phyloP scores from a whole-genome alignment of 2,888 invertebrate genomes.

The Scelioninae gen. 1 region DNA sequence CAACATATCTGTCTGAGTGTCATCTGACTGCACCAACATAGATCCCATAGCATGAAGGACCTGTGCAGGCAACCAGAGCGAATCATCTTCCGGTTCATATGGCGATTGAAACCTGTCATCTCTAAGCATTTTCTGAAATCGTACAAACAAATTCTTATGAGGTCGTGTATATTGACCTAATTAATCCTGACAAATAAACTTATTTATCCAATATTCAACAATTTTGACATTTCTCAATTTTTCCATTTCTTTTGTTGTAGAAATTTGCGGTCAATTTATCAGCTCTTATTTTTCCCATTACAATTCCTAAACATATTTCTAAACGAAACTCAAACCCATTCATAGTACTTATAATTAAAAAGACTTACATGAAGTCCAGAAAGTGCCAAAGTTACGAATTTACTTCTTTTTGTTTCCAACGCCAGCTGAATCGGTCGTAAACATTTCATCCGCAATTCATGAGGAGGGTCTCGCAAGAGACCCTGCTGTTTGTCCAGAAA shows the following conservation, averaged over 20 bases:
- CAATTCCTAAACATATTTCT: too few relatives aligned
- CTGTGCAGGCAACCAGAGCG: constrained; percentile 96
- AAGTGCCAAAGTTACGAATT: constrained; percentile 92
- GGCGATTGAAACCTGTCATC: constrained; percentile 96
- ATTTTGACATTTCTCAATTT: too few relatives aligned
- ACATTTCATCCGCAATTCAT: constrained; percentile 93
- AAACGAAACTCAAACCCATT: too few relatives aligned
- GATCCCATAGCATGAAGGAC: constrained; percentile 93
- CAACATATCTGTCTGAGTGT: constrained; percentile 90
- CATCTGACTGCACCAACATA: constrained; percentile 92
- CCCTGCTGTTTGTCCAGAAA: constrained; percentile 92
- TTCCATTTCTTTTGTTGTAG: too few relatives aligned
- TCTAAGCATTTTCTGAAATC: constrained; percentile 91
- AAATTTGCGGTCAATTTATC: too few relatives aligned
- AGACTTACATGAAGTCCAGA: constrained; percentile 92
- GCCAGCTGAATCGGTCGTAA: constrained; percentile 93
- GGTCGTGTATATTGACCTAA: too few relatives aligned
- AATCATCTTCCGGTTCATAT: constrained; percentile 95
- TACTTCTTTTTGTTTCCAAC: constrained; percentile 93
- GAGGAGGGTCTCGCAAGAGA: constrained; percentile 90
- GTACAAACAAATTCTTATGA: constrained; percentile 10
- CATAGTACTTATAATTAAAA: too few relatives aligned
- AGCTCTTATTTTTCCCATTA: too few relatives aligned
- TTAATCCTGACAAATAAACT: too few relatives aligned
- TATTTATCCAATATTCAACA: too few relatives aligned